phyloP scores from a whole-genome alignment of 2,113 vertebrate species.

The Brachyhypopomus gauderio region DNA sequence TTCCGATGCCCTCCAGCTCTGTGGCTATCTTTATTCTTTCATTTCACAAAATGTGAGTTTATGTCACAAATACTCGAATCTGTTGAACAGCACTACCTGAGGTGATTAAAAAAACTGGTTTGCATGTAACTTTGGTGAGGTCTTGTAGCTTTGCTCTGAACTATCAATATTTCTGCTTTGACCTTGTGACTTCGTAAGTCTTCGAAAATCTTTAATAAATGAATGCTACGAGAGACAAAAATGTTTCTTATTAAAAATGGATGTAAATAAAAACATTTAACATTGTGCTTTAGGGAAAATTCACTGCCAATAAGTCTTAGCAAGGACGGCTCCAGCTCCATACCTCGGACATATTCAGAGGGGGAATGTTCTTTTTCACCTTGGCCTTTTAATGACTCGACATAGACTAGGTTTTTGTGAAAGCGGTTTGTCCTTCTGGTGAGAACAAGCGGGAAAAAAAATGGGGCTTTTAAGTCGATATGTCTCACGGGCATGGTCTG shows the following conservation, averaged over 20 bases:
- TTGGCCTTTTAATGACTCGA: slow-evolving; percentile 67
- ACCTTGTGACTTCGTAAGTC: slow-evolving; percentile 3
- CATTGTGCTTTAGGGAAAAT: slow-evolving; percentile 35
- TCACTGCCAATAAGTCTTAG: slow-evolving; percentile 57
- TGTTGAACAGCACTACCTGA: not conserved
- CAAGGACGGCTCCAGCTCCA: slow-evolving; percentile 54
- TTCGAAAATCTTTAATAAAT: slow-evolving; percentile 11
- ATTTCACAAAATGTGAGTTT: not conserved
- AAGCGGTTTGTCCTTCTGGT: slow-evolving; percentile 36
- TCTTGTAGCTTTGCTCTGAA: no score
- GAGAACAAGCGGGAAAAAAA: slow-evolving; percentile 28
- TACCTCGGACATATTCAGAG: slow-evolving; percentile 55
- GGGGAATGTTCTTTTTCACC: slow-evolving; percentile 69
- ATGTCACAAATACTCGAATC: not conserved
- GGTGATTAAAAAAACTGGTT: no score
- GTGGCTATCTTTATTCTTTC: not conserved
- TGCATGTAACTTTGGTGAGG: no score
- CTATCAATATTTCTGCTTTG: not conserved
- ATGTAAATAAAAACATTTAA: slow-evolving; percentile 37
- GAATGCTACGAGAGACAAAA: not conserved
- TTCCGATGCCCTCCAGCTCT: not conserved
- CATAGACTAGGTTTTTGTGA: slow-evolving; percentile 54
- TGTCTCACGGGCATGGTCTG: slow-evolving; percentile 5
- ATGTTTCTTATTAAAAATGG: slow-evolving; percentile 18
- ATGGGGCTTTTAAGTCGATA: slow-evolving; percentile 4